phyloP scores from a whole-genome alignment of 2,797 vertebrate species.

The Myioborus melanocephalus region DNA sequence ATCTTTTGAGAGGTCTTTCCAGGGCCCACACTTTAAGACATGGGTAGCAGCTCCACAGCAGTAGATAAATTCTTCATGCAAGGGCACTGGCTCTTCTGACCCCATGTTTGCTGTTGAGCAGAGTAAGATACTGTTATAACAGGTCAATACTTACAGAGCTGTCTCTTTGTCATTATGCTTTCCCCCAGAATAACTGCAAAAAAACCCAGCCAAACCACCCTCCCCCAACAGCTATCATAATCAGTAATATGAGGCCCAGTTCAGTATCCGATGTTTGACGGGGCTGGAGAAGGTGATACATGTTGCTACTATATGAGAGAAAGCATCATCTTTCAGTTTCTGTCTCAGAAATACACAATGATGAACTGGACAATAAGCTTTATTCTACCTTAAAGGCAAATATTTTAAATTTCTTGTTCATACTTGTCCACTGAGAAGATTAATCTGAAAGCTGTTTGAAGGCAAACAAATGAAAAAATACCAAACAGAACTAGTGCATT shows the following conservation, averaged over 20 bases:
- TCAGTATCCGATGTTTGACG: neutral
- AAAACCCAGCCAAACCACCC: neutral
- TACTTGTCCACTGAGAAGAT: neutral
- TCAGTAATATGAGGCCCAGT: neutral
- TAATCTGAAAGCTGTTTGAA: neutral
- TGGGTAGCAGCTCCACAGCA: constrained; percentile 86
- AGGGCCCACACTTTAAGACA: constrained; percentile 85
- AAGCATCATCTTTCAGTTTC: neutral
- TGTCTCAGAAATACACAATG: neutral
- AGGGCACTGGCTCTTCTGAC: constrained; percentile 64
- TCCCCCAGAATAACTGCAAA: neutral
- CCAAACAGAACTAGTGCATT: neutral
- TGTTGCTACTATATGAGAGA: neutral
- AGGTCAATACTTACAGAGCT: neutral
- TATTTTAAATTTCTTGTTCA: neutral
- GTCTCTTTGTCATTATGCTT: neutral
- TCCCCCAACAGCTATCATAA: neutral
- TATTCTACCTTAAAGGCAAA: neutral
- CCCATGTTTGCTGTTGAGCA: constrained; percentile 65
- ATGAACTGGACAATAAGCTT: neutral
- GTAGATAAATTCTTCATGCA: constrained; percentile 83
- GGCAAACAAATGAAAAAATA: neutral
- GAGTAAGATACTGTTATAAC: neutral
- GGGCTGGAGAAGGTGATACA: neutral
- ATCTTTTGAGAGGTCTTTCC: constrained; percentile 72